Evolutionary conservation across 2,113 vertebrate species (phyloP).

Genomic region (Barnardius zonarius): DNA sequence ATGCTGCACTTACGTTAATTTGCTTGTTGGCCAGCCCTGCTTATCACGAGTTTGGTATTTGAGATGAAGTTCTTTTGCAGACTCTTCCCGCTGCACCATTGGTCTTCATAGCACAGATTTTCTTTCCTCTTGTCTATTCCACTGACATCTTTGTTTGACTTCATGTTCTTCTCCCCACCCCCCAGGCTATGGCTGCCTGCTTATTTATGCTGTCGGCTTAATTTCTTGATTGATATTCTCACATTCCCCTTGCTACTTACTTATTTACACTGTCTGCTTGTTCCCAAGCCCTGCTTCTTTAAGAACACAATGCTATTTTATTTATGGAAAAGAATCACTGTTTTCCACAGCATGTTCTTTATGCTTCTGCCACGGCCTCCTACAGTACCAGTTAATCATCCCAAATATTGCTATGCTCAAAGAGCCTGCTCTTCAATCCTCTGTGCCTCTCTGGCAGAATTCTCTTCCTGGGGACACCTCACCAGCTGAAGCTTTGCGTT

Average conservation of each 20-base stretch:
- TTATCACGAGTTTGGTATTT: neutral
- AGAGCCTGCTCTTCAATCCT: neutral
- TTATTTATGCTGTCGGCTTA: conserved; percentile 71
- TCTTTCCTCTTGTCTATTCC: neutral
- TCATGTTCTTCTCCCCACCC: conserved; percentile 32
- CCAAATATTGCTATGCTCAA: neutral
- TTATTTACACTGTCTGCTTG: conserved; percentile 62
- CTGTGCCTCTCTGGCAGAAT: neutral
- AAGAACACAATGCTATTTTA: conserved; percentile 44
- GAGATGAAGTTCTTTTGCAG: neutral
- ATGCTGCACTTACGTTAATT: conserved; percentile 29
- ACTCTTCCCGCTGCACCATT: neutral
- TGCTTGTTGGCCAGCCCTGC: neutral
- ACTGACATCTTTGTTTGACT: conserved; percentile 50
- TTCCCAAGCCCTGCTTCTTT: conserved; percentile 56
- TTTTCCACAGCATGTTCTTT: conserved; percentile 58
- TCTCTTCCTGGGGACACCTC: conserved; percentile 3
- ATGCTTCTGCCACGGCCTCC: conserved; percentile 58
- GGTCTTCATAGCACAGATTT: conserved; percentile 21
- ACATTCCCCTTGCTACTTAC: conserved; percentile 61
- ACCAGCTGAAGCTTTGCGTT: neutral
- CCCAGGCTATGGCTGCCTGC: conserved; percentile 57
- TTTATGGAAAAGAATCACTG: conserved; percentile 51
- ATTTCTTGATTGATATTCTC: conserved; percentile 71
- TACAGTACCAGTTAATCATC: conserved; percentile 46